These are phyloP conservation scores for Archocentrus centrarchus DNA, from an alignment of 2,113 vertebrate species.

Conservation along the genomic window DNA sequence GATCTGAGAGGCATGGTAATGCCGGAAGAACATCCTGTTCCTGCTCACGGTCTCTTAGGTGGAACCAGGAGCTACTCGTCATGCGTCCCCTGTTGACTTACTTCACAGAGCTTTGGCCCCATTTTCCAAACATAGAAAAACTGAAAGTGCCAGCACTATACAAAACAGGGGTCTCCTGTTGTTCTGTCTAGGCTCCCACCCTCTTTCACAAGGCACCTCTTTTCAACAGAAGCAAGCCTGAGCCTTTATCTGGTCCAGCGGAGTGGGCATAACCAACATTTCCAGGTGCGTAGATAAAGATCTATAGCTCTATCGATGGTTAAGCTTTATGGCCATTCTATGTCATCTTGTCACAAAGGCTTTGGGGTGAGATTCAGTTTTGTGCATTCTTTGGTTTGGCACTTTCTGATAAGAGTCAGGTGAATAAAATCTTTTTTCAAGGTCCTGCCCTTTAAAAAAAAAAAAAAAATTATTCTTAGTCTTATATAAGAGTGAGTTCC, in stretches of 20 bases:
- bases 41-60: not conserved
- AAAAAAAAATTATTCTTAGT: not conserved
- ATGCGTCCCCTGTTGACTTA: not conserved
- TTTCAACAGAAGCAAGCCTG: not conserved
- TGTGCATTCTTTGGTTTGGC: too few species aligned
- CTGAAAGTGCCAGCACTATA: too few species aligned
- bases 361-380: too few species aligned
- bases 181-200: not conserved
- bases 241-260: not conserved
- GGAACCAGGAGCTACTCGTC: not conserved
- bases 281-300: not conserved
- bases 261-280: not conserved
- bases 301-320: not conserved
- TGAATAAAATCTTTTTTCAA: not conserved
- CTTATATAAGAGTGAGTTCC: not conserved
- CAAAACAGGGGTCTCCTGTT: not conserved
- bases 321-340: not conserved
- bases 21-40: not conserved
- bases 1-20: not conserved
- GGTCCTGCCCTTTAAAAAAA: not conserved
- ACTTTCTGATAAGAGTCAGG: not conserved
- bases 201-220: not conserved
- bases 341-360: too few species aligned
- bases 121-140: not conserved
- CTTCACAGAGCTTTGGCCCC: not conserved